phyloP scores from a whole-genome alignment of 2,113 vertebrate genomes.

The Tachuris rubrigastra region DNA sequence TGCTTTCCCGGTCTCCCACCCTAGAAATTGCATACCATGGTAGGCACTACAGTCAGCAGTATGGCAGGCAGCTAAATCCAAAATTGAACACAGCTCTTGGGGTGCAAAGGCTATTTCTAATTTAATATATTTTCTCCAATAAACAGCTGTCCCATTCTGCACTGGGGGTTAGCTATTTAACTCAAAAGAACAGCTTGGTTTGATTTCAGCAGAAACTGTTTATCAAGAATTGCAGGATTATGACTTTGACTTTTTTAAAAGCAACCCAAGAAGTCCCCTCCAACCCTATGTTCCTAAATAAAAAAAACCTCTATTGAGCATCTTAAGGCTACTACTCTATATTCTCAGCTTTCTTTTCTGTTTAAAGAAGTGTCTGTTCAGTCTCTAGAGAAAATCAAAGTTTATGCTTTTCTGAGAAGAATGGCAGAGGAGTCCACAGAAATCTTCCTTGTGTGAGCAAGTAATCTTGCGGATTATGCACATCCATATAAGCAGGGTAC shows the following conservation, averaged over 20 bases:
- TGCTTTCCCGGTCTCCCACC: neutral
- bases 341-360: neutral
- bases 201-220: neutral
- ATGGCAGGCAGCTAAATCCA: neutral
- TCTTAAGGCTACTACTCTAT: neutral
- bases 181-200: neutral
- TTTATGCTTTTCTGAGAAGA: neutral
- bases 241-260: neutral
- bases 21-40: neutral
- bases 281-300: neutral
- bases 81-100: neutral
- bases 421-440: neutral
- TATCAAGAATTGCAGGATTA: neutral
- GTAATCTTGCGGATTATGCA: neutral
- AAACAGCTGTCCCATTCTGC: neutral
- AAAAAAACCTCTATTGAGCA: neutral
- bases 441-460: neutral
- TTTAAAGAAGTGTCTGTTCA: neutral
- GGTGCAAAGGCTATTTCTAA: constrained; percentile 8
- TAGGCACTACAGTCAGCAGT: neutral
- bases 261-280: neutral
- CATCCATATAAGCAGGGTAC: neutral
- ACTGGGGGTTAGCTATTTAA: neutral
- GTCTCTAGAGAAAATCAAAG: neutral
- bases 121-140: neutral